Evolutionary conservation across 2,113 vertebrate genomes (phyloP), one percentile per base, ranked within the genome.

Genomic region (Scalopus aquaticus): DNA sequence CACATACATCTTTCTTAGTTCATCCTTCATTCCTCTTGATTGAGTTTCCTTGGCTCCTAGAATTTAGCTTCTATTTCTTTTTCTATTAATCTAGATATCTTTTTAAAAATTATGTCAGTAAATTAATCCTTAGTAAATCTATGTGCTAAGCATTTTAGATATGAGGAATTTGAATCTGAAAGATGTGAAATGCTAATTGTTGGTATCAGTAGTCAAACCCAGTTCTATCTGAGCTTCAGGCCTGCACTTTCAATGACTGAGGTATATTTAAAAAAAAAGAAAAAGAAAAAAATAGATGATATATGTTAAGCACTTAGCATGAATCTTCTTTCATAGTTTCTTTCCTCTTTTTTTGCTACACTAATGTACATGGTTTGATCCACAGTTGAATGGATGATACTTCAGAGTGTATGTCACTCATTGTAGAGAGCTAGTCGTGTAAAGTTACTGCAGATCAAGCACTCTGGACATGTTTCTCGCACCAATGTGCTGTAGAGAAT

Each of bases 91-190:
- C 7, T 54, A 62, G 87, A 15, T 84, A 24, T 74, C 32, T n/a
- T 46, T 85, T 79, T 85, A 73, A 49, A 49, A 49, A 54, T 80
- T 42, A 64, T 74, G 32, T 96, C 51, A 86, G 60, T 60, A 88
- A 54, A 74, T 80, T 72, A 65, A 60, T 94, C 13, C 28, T 83
- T 13, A 58, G 3, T 67, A 92, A 39, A 56, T 81, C 13, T 77
- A 22, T 15, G 0, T 78, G 62, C 4, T 30, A 58, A 67, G n/a
- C 69, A 51, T 90, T 78, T 87, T 65, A 72, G 60, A 64, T 64
- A 54, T 70, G 35, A 86, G 44, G 37, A 69, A 90, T 90, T 9
- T 51, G 60, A 70, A 82, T 81, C 35, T 86, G 1, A 80, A 39
- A 62, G 64, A 78, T 46, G 28, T 46, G 72, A 65, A 56, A 39